Evolutionary conservation across 2,888 invertebrate genomes (phyloP).

Genomic region (Stenotaenia linearis): DNA sequence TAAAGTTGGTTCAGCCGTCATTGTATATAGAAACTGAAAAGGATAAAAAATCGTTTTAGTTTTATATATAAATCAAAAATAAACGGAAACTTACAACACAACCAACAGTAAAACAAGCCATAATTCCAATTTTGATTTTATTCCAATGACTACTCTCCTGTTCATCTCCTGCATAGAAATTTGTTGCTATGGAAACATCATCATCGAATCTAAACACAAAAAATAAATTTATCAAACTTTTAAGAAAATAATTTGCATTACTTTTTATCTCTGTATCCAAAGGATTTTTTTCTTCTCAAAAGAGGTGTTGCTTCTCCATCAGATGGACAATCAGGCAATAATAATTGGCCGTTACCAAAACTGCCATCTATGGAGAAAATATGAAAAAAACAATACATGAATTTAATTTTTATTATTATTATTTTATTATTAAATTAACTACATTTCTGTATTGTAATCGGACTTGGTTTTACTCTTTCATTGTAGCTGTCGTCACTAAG

Average conservation of each 20-base stretch:
- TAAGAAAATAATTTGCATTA: not conserved
- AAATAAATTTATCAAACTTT: not conserved
- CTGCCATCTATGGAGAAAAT: not conserved
- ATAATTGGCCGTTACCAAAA: not conserved
- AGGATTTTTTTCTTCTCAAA: not conserved
- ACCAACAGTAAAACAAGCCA: not conserved
- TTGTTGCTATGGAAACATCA: not conserved
- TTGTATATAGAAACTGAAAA: not conserved
- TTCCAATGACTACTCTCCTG: not conserved
- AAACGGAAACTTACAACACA: not conserved
- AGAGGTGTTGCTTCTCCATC: not conserved
- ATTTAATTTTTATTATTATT: not conserved
- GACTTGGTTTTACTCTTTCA: not conserved
- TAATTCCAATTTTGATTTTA: not conserved
- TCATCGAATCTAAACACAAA: not conserved
- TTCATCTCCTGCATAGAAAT: not conserved
- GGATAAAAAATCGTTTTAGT: not conserved
- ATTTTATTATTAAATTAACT: too few relatives aligned
- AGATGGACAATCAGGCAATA: not conserved
- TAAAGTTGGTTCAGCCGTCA: not conserved
- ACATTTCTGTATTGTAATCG: not conserved
- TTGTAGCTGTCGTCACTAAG: not conserved
- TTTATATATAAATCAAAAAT: not conserved
- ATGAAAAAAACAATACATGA: not conserved
- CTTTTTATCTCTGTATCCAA: slow-evolving; percentile 2